Percentiles rank a stretch among this genome's conserved stretches.
phyloP scores from a whole-genome alignment of 2,888 invertebrate species.

The Drosophila subquinaria region DNA sequence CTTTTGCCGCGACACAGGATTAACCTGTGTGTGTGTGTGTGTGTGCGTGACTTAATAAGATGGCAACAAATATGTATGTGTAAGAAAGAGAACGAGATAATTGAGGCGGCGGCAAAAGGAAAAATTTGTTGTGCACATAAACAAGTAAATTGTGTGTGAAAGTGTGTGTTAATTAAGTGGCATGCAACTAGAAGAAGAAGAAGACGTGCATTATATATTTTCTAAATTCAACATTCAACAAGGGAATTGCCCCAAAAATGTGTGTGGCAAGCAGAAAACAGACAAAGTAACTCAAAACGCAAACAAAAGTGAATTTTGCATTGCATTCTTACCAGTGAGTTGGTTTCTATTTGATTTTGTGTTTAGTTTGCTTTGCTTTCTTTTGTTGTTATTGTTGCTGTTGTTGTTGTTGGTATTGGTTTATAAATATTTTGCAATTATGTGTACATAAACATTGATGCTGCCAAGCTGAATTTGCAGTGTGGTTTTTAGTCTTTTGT shows the following conservation, averaged over 20 bases:
- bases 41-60: slow-evolving; percentile 41
- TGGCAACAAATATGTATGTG: slow-evolving; percentile 11
- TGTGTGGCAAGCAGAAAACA: slow-evolving; percentile 24
- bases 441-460: slow-evolving; percentile 47
- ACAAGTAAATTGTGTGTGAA: slow-evolving; percentile 42
- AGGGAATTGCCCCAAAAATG: slow-evolving; percentile 1
- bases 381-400: slow-evolving; percentile 16
- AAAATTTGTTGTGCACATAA: slow-evolving; percentile 29
- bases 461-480: slow-evolving; percentile 72
- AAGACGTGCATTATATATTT: neutral
- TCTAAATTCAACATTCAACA: neutral
- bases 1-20: slow-evolving; percentile 33
- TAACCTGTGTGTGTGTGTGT: slow-evolving; percentile 20
- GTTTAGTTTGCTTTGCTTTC: slow-evolving; percentile 40
- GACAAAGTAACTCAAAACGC: slow-evolving; percentile 40
- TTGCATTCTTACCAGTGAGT: slow-evolving; percentile 75
- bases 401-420: slow-evolving; percentile 36
- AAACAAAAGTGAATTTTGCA: slow-evolving; percentile 72
- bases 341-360: slow-evolving; percentile 45
- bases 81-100: neutral
- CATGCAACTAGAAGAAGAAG: slow-evolving; percentile 48
- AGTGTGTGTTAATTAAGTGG: slow-evolving; percentile 50
- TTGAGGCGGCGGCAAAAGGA: slow-evolving; percentile 4
- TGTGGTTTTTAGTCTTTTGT: slow-evolving; percentile 46
- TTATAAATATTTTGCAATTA: slow-evolving; percentile 49